Evolutionary conservation across 2,797 vertebrate genomes (phyloP), one percentile per base, ranked within the genome.

Genomic region (Sarcophilus harrisii): DNA sequence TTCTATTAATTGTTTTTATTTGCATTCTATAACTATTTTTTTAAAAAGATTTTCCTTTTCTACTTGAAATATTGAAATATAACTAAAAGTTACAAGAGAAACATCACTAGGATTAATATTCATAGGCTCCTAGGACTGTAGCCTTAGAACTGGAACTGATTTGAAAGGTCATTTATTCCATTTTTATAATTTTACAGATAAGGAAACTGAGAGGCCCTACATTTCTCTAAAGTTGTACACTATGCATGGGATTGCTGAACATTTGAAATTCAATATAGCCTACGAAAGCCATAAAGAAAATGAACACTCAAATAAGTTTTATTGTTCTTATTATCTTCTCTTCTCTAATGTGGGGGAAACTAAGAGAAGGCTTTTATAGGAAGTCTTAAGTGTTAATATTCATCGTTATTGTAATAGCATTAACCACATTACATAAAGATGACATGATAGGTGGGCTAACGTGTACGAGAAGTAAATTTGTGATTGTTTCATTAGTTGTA

Each of bases 231-330:
- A 57, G 58, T 87, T 24, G 12, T 38, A 28, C 8, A 16, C 62
- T 91, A 49, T 16, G 4, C 89, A 45, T 29, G 90, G 92, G 21
- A 73, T 18, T n/a, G 9, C 32, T 8, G 32, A 73, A 90, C 57
- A 93, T 1, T n/a, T 93, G 29, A 93, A 93, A 66, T 95, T 93
- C 96, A 94, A n/a, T 94, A 92, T 93, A 21, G 93, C 58, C 9
- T 95, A 58, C 45, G n/a, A 94, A 94, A 38, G 4, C 60, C 5
- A 28, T 30, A 21, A 0, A 57, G 59, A n/a, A 66, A n/a, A 73
- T 18, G 14, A 16, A 38, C 16, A 73, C 5, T n/a, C 62, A 38
- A n/a, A n/a, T 18, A 28, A n/a, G 14, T 1, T 66, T 73, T 73
- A 73, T 73, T 73, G 32, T 18, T 18, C 62, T 73, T n/a, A n/a